Percentiles rank a stretch among this genome's conserved stretches.
phyloP scores from a whole-genome alignment of 2,113 vertebrate species.

The Mesitornis unicolor region DNA sequence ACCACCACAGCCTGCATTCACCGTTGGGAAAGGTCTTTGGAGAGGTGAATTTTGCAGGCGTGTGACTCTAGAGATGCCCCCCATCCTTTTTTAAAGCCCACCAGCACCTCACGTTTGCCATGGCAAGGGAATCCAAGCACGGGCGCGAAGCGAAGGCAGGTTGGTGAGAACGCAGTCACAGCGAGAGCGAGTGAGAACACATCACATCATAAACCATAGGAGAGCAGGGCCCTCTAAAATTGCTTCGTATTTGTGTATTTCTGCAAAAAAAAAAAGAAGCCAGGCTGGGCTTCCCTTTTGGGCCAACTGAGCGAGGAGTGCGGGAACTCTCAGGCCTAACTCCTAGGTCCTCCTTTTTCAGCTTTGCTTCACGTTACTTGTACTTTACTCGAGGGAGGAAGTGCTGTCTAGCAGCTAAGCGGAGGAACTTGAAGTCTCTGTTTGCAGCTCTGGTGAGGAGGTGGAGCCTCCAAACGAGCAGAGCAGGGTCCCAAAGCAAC shows the following conservation, averaged over 20 bases:
- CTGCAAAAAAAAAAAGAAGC: not conserved
- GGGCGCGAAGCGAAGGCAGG: not conserved
- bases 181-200: accelerated
- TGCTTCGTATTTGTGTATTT: not conserved
- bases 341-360: not conserved
- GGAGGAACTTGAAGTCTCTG: not conserved
- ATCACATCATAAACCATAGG: not conserved
- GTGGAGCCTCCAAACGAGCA: not conserved
- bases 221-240: not conserved
- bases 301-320: not conserved
- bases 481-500: not conserved
- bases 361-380: not conserved
- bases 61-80: not conserved
- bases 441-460: not conserved
- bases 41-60: not conserved
- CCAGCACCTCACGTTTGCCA: not conserved
- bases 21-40: not conserved
- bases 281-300: not conserved
- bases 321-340: not conserved
- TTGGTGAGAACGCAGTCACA: not conserved
- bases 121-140: not conserved
- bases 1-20: not conserved
- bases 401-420: not conserved
- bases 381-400: not conserved
- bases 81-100: not conserved